These are phyloP conservation scores for Gopherus evgoodei DNA, from an alignment of 2,113 vertebrate genomes.

Conservation along the genomic window DNA sequence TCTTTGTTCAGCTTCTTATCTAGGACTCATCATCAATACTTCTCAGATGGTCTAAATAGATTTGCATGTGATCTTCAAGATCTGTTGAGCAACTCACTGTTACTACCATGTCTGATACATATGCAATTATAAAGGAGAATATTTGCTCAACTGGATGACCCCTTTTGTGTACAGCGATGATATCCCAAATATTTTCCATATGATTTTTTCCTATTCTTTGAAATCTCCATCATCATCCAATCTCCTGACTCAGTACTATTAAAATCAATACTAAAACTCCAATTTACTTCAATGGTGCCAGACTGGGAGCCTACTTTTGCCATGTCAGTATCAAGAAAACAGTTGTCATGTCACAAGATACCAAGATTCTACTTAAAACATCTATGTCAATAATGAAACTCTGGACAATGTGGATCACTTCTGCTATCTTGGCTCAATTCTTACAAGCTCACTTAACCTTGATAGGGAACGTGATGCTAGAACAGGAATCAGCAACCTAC, in stretches of 20 bases:
- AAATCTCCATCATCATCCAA: not conserved
- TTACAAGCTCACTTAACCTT: no score
- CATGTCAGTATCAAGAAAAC: no score
- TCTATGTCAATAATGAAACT: no score
- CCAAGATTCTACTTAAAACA: no score
- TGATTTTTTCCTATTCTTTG: not conserved
- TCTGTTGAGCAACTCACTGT: not conserved
- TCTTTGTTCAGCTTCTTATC: not conserved
- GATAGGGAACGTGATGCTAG: no score
- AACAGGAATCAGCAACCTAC: no score
- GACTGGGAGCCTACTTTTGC: not conserved
- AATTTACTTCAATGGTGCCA: not conserved
- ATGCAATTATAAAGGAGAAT: not conserved
- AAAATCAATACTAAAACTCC: not conserved
- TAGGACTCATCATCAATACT: not conserved
- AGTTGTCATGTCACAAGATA: no score
- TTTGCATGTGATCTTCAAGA: not conserved
- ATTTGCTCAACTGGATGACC: not conserved
- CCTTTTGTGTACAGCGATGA: not conserved
- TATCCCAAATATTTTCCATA: not conserved
- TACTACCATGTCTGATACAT: not conserved
- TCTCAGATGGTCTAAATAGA: not conserved
- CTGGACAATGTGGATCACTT: no score
- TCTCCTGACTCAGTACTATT: not conserved
- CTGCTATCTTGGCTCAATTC: no score